Base-by-base conservation (phyloP, 2,888 invertebrate genomes). In the Synergus laeviventris region DNA sequence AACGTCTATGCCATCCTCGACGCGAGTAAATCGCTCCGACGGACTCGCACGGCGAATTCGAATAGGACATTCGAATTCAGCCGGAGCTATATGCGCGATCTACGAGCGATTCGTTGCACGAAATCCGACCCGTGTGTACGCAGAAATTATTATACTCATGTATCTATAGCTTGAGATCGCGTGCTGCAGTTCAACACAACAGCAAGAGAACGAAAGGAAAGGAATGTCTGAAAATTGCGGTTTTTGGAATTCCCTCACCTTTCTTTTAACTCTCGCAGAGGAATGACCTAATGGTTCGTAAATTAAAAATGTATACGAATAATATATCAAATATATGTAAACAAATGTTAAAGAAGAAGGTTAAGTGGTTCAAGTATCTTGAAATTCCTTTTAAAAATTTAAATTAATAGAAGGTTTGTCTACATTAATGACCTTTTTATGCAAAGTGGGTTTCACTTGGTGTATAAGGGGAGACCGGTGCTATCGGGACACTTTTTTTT, bases 131-230 rank as follows among this genome's bases (percentile, higher is more conserved):
- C 70, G 70, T 49, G 49, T 45, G 31, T 70, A 70, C 45, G 49
- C 49, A 70, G 36, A 70, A 66, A 36, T 70, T 70, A 70, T 70
- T 21, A 70, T 70, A 36, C 70, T 70, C 70, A 70, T 54, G 70
- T 70, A 70, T 70, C 70, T 70, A 70, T 49, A 70, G 49, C 31
- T 7, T n/a, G 31, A 54, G 49, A 70, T 70, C 70, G 70, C 70
- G 70, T 70, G 70, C 49, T 49, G 49, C 49, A n/a, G 11, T 16
- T 24, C 16, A 39, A 21, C 21, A 64, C 21, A 64, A 64, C 21
- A 64, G 42, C 18, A 42, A 64, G 64, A 21, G 64, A 64, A 45
- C 12, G 24, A 49, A 70, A 36, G 39, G 31, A 66, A 12, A 70
- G 49, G 49, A 49, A 70, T 49, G 42, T 45, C 66, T 66, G 66